A percentile compares a stretch with the other conserved stretches of the same genome.
Conservation (phyloP, 1,140 invertebrate species). For the Goniozus legneri region DNA sequence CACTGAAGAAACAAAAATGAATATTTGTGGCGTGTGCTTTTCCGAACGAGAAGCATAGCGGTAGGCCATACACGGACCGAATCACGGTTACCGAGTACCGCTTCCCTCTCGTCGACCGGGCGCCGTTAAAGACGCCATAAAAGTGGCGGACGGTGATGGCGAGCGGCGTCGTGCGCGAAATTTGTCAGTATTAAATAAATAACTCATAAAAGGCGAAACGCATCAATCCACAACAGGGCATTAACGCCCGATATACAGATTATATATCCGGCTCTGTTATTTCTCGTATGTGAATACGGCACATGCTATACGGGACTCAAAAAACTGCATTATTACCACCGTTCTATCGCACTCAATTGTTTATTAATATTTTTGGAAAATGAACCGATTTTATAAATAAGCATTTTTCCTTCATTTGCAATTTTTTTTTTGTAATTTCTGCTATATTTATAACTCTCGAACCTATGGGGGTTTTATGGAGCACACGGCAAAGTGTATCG, state of each 20-base stretch:
- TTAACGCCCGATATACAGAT: slow-evolving; percentile 49
- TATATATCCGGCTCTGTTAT: slow-evolving; percentile 45
- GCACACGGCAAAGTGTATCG: slow-evolving; percentile 43
- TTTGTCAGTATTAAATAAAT: slow-evolving; percentile 57
- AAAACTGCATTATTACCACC: no score
- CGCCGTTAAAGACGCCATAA: slow-evolving; percentile 45
- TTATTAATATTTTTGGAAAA: no score
- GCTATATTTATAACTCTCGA: slow-evolving; percentile 20
- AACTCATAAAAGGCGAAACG: slow-evolving; percentile 51
- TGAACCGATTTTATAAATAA: no score
- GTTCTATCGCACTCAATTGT: no score
- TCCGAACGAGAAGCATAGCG: no score
- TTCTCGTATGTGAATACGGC: slow-evolving; percentile 51
- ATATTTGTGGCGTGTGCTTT: no score
- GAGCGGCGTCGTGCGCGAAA: slow-evolving; percentile 32
- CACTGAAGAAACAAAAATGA: no score
- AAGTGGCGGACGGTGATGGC: slow-evolving; percentile 28
- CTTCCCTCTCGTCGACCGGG: slow-evolving; percentile 25
- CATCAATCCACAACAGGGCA: slow-evolving; percentile 49
- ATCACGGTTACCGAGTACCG: slow-evolving; percentile 16
- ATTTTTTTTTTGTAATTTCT: slow-evolving; percentile 26
- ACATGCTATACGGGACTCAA: no score
- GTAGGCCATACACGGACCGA: no score
- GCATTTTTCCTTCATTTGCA: slow-evolving; percentile 22
- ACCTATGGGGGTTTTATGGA: slow-evolving; percentile 48